These are phyloP conservation scores for Diadumene lineata DNA, from an alignment of 92 coral and sea anemone genomes.

Conservation along the genomic window DNA sequence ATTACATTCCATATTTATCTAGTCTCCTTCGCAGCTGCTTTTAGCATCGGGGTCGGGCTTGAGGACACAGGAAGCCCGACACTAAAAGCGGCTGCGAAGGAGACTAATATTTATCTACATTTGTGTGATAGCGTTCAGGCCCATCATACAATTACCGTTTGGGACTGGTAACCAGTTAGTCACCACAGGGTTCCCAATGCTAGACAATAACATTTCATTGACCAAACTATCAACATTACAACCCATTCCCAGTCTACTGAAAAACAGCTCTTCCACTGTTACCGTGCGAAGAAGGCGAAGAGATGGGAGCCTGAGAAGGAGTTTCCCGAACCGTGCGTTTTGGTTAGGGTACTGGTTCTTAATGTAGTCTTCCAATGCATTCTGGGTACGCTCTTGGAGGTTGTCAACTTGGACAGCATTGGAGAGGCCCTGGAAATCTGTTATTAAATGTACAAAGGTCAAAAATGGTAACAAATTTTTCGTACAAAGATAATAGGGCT, in stretches of 20 bases:
- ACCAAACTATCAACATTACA: conserved; percentile 70
- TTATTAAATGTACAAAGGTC: neutral
- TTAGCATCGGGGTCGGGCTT: too few relatives aligned
- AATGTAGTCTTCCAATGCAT: conserved; percentile 85
- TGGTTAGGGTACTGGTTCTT: conserved; percentile 84
- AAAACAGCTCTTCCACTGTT: conserved; percentile 76
- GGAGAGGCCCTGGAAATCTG: conserved; percentile 85
- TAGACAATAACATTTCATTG: conserved; percentile 66
- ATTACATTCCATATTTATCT: too few relatives aligned
- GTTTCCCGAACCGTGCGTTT: conserved; percentile 84
- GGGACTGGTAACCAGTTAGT: conserved; percentile 48
- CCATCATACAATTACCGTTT: conserved; percentile 16
- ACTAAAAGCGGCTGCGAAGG: neutral
- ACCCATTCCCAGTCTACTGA: conserved; percentile 69
- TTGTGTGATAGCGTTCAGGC: conserved; percentile 25
- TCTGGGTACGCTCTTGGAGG: conserved; percentile 88
- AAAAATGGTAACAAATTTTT: too few relatives aligned
- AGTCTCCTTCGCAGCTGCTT: too few relatives aligned
- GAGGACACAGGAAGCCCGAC: too few relatives aligned
- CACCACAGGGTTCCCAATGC: conserved; percentile 42
- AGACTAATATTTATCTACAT: conserved; percentile 4
- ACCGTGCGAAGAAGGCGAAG: conserved; percentile 80
- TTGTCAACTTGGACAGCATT: conserved; percentile 70
- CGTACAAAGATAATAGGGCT: too few relatives aligned
- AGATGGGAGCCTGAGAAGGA: conserved; percentile 90